Evolutionary conservation across 2,888 invertebrate species (phyloP).

Genomic region (Orthosia cruda): DNA sequence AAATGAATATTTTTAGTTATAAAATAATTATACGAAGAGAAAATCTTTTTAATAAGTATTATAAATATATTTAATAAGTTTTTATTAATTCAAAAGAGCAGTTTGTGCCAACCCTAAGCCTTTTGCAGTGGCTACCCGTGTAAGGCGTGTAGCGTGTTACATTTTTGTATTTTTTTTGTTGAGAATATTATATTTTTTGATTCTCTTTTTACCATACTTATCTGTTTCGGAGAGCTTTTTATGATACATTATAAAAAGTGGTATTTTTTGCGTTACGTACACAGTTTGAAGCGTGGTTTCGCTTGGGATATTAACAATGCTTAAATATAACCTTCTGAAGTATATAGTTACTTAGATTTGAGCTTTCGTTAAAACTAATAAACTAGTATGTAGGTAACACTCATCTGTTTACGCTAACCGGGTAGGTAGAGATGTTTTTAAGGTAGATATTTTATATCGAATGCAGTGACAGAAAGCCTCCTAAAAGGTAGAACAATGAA

Average conservation of each 20-base stretch:
- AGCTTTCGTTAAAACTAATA: background rate
- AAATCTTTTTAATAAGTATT: too few relatives aligned
- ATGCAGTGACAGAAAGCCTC: background rate
- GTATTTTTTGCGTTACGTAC: conserved; percentile 65
- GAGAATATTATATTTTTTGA: conserved; percentile 82
- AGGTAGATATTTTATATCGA: background rate
- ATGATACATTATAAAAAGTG: conserved; percentile 71
- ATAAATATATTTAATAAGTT: background rate
- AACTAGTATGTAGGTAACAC: background rate
- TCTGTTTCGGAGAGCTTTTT: conserved; percentile 72
- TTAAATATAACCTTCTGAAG: background rate
- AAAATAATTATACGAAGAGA: too few relatives aligned
- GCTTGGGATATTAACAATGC: conserved; percentile 6
- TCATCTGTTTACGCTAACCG: background rate
- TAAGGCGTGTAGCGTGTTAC: conserved; percentile 72
- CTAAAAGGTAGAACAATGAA: background rate
- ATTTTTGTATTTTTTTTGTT: conserved; percentile 75
- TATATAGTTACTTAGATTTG: background rate
- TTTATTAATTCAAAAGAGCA: background rate
- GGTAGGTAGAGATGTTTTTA: background rate
- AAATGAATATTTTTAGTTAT: background rate
- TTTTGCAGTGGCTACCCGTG: conserved; percentile 78
- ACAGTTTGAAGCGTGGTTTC: conserved; percentile 29
- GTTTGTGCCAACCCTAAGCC: conserved; percentile 73
- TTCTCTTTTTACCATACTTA: conserved; percentile 82